Base-by-base conservation (phyloP, 1,140 invertebrate species). In the Bombus confusus region DNA sequence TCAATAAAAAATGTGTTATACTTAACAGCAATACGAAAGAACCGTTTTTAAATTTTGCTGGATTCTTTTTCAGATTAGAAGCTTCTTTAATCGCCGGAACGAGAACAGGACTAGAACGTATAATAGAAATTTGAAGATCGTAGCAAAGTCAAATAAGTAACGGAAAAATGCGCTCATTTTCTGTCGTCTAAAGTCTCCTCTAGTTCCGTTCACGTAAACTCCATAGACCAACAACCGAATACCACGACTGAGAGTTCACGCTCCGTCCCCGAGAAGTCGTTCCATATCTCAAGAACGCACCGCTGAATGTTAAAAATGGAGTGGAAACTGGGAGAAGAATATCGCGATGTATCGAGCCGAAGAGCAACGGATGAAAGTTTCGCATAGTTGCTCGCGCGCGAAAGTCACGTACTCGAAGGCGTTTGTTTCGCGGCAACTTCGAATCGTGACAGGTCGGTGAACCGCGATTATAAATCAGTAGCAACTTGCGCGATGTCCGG, bases 391-490 rank as follows among this genome's bases (percentile, higher is more conserved):
- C 39, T 69, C 71, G 25, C 37, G 72, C 59, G 39, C 52, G 71
- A 87, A 66, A 73, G 81, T 88, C 87, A 88, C 88, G 88, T 90
- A 83, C 34, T 13, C 37, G 81, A 78, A 52, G 72, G 41, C 80
- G 78, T 86, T 82, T 74, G 74, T 80, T 76, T 59, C 62, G 59
- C 66, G 71, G 37, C 59, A 83, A 83, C 75, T 73, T 82, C 75
- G 83, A 43, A 83, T 80, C 39, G 68, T 18, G 41, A 66, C 71
- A 43, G 80, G 31, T 80, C 76, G 66, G 43, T 28, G 82, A 75
- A 76, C 83, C 64, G 75, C 76, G 69, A 72, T 80, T 69, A 87
- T 90, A 90, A 90, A 90, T 89, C 89, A 87, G 31, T 62, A 31
- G 28, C 39, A 73, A 89, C 74, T 87, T 85, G 31, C 66, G 47